Conservation (phyloP, 2,888 invertebrate genomes). For the Physocephala rufipes region DNA sequence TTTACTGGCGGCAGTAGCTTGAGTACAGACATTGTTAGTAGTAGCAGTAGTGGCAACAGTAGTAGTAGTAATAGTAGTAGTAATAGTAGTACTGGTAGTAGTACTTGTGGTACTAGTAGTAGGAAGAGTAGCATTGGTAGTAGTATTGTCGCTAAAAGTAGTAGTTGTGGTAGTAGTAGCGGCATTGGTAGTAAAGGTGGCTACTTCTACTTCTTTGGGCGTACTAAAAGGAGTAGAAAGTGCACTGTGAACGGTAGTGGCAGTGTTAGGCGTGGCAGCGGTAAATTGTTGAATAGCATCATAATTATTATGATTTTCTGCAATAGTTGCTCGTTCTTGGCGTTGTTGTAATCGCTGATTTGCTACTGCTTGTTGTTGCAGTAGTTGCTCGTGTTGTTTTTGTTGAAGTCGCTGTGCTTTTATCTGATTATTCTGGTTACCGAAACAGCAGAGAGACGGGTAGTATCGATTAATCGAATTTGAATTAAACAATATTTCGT, state of each 20-base stretch:
- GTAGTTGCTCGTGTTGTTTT: constrained; percentile 33
- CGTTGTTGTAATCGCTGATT: constrained; percentile 38
- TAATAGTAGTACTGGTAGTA: constrained; percentile 36
- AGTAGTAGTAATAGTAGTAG: constrained; percentile 31
- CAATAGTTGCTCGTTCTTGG: constrained; percentile 30
- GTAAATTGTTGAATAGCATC: constrained; percentile 20
- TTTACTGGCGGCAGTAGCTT: not conserved
- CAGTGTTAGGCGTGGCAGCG: constrained; percentile 35
- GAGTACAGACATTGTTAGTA: not conserved
- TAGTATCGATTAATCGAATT: constrained; percentile 9
- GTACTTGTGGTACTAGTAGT: constrained; percentile 38
- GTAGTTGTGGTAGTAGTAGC: constrained; percentile 28
- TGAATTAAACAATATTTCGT: not conserved
- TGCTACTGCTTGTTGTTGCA: constrained; percentile 36
- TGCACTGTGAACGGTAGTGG: constrained; percentile 18
- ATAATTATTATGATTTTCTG: constrained; percentile 22
- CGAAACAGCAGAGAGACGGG: constrained; percentile 22
- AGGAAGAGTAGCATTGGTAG: constrained; percentile 33
- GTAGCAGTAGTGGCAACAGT: constrained; percentile 22
- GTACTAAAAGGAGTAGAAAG: no score
- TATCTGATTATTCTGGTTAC: constrained; percentile 7
- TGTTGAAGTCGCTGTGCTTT: constrained; percentile 13
- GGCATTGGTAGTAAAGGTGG: constrained; percentile 19
- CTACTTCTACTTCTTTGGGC: no score
- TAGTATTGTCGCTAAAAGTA: constrained; percentile 33